These are phyloP conservation scores for Eretmochelys imbricata DNA, from an alignment of 2,113 vertebrate genomes.

Conservation along the genomic window DNA sequence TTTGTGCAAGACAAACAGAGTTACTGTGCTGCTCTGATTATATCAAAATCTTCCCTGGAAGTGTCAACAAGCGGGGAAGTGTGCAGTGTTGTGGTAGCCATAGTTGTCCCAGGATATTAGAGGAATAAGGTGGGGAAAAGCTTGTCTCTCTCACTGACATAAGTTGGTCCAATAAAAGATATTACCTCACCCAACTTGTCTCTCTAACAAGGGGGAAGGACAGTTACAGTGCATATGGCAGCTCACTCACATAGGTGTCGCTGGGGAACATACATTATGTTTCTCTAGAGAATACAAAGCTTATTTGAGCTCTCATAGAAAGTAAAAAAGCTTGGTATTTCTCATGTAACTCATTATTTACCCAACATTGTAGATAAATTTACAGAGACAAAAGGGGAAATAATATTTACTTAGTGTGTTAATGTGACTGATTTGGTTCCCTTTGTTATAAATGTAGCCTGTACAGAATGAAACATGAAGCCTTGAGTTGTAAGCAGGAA, in stretches of 20 bases:
- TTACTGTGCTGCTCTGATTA: neutral
- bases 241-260: neutral
- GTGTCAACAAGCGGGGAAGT: neutral
- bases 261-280: rapidly evolving
- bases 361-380: neutral
- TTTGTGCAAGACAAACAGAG: neutral
- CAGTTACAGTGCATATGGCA: neutral
- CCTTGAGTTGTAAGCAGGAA: neutral
- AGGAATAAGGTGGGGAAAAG: too few relatives aligned
- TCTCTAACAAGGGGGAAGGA: neutral
- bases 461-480: neutral
- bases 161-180: too few relatives aligned
- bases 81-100: too few relatives aligned
- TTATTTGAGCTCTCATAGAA: neutral
- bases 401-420: neutral
- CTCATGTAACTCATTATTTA: neutral
- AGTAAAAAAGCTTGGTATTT: neutral
- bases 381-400: neutral
- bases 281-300: neutral
- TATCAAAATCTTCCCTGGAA: neutral
- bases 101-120: too few relatives aligned
- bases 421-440: neutral
- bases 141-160: too few relatives aligned
- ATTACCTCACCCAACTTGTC: neutral
- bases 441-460: neutral